These are phyloP conservation scores for Didymodactylos carnosus DNA, from an alignment of 2,888 invertebrate species.

Conservation along the genomic window DNA sequence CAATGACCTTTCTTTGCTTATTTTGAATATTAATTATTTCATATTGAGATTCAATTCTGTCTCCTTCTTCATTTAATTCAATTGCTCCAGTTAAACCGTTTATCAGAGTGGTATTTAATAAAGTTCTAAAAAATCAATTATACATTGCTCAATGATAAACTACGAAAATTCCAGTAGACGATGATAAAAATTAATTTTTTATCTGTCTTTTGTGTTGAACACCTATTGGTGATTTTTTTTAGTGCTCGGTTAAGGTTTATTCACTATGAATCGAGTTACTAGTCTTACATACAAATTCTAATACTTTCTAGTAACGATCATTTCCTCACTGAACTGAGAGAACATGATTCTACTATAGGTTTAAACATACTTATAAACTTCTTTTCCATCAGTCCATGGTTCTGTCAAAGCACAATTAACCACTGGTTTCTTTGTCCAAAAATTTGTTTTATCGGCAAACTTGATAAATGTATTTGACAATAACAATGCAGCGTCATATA, in stretches of 20 bases:
- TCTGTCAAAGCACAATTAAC: neutral
- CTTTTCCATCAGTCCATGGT: neutral
- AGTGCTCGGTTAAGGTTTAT: too few relatives aligned
- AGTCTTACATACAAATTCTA: too few relatives aligned
- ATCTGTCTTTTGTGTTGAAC: too few relatives aligned
- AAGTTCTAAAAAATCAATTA: neutral
- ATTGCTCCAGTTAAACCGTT: neutral
- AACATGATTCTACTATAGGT: too few relatives aligned
- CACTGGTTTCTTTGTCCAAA: neutral
- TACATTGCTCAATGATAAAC: too few relatives aligned
- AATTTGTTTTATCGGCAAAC: neutral
- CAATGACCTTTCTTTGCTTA: neutral
- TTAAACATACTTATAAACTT: neutral
- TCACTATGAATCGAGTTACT: too few relatives aligned
- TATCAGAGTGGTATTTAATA: neutral
- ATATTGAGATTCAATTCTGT: slow-evolving; percentile 4
- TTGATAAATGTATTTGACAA: neutral
- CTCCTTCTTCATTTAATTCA: slow-evolving; percentile 11
- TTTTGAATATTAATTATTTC: slow-evolving; percentile 6
- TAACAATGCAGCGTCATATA: neutral
- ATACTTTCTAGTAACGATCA: too few relatives aligned
- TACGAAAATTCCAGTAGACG: too few relatives aligned
- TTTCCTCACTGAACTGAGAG: too few relatives aligned
- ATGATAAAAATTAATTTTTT: too few relatives aligned
- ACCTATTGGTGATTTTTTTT: too few relatives aligned